A percentile compares a stretch with the other conserved stretches of the same genome.
Conservation (phyloP, 2,888 invertebrate species). For the Scaptodrosophila latifasciaeformis region DNA sequence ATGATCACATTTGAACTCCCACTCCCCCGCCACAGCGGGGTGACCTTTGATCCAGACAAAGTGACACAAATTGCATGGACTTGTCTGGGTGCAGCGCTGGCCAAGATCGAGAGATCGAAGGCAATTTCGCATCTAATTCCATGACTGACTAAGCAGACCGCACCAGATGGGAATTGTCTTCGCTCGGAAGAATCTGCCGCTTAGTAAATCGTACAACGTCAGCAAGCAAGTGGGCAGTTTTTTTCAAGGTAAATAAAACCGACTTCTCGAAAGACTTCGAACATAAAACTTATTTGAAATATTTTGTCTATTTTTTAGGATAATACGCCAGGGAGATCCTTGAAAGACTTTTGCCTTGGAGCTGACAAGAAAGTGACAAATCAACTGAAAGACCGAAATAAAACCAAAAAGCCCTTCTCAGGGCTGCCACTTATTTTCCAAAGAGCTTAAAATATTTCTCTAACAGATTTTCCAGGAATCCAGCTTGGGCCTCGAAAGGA, state of each 20-base stretch:
- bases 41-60: no score
- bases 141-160: no score
- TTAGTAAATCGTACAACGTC: slow-evolving; percentile 12
- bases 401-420: slow-evolving; percentile 68
- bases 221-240: slow-evolving; percentile 40
- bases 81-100: no score
- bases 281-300: no score
- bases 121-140: no score
- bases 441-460: slow-evolving; percentile 51
- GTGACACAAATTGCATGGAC: no score
- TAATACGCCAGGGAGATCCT: slow-evolving; percentile 15
- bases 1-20: slow-evolving; percentile 24
- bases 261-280: not conserved
- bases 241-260: slow-evolving; percentile 53
- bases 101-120: no score
- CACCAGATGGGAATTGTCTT: no score
- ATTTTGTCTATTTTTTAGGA: slow-evolving; percentile 16
- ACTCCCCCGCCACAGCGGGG: no score
- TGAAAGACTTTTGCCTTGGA: slow-evolving; percentile 28
- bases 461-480: no score
- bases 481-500: no score
- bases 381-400: slow-evolving; percentile 12
- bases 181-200: slow-evolving; percentile 22
- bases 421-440: slow-evolving; percentile 70
- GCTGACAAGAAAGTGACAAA: slow-evolving; percentile 20